Conservation (phyloP, 2,888 invertebrate species). For the Lasioglossum figueresi region DNA sequence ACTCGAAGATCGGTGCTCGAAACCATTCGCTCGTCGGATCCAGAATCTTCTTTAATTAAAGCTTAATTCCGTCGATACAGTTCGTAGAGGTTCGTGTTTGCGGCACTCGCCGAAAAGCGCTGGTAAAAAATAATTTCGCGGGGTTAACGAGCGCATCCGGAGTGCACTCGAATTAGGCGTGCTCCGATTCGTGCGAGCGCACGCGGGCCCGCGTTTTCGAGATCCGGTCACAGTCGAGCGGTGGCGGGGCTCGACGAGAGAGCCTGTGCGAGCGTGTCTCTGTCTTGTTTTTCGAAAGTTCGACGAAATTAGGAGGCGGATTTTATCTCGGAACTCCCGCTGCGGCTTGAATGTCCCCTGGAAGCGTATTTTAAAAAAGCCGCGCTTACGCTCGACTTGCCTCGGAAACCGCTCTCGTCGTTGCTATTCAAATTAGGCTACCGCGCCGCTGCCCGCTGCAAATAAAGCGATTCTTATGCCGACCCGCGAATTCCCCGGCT, state of each 20-base stretch:
- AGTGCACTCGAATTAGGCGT: slow-evolving; percentile 12
- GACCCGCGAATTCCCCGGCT: slow-evolving; percentile 10
- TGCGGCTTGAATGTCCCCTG: slow-evolving; percentile 49
- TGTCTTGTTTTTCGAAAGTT: slow-evolving; percentile 49
- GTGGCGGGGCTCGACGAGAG: background rate
- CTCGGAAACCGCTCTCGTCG: slow-evolving; percentile 35
- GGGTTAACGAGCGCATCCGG: background rate
- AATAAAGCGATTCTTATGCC: slow-evolving; percentile 32
- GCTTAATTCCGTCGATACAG: background rate
- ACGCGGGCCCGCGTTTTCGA: background rate
- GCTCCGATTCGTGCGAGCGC: slow-evolving; percentile 7
- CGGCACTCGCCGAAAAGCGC: background rate
- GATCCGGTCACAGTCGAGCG: slow-evolving; percentile 32
- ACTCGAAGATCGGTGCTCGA: background rate
- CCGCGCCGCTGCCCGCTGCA: background rate
- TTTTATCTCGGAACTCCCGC: slow-evolving; percentile 64
- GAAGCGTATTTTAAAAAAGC: slow-evolving; percentile 57
- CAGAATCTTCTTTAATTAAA: background rate
- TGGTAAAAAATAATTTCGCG: background rate
- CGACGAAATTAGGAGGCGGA: slow-evolving; percentile 51
- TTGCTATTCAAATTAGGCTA: slow-evolving; percentile 48
- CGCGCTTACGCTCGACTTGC: slow-evolving; percentile 22
- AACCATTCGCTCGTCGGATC: background rate
- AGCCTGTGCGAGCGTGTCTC: background rate
- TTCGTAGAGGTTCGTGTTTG: background rate